A percentile compares a stretch with the other conserved stretches of the same genome.
These are phyloP conservation scores for Euzophera pinguis DNA, from an alignment of 2,888 invertebrate species.

Conservation along the genomic window DNA sequence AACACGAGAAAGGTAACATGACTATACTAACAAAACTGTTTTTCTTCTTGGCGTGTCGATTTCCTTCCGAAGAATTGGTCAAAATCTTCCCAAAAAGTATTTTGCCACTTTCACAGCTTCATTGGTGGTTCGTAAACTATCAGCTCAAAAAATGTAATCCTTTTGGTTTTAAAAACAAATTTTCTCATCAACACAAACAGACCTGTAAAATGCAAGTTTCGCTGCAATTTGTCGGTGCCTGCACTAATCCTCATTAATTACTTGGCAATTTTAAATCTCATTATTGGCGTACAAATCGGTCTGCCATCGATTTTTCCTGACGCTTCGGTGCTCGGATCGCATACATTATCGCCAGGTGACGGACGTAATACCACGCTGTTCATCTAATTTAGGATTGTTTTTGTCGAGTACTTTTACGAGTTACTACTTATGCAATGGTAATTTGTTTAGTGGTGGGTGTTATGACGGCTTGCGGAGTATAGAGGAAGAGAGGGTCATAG, in stretches of 20 bases:
- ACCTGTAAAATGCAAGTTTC: neutral
- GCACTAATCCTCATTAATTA: slow-evolving; percentile 71
- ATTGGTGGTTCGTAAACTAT: neutral
- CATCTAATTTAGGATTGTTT: neutral
- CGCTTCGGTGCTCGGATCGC: slow-evolving; percentile 46
- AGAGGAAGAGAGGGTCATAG: too few species aligned
- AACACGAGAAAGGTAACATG: too few species aligned
- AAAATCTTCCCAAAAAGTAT: too few species aligned
- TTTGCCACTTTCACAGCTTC: too few species aligned
- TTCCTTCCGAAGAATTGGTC: too few species aligned
- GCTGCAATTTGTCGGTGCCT: slow-evolving; percentile 32
- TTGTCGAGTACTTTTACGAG: neutral
- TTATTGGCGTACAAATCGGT: slow-evolving; percentile 68
- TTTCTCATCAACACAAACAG: neutral
- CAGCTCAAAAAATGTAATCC: neutral
- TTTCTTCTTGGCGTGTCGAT: too few species aligned
- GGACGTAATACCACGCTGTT: slow-evolving; percentile 25
- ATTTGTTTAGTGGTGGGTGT: too few species aligned
- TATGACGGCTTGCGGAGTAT: too few species aligned
- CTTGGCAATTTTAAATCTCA: slow-evolving; percentile 70
- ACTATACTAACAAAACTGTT: too few species aligned
- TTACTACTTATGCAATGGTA: too few species aligned
- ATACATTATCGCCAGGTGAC: slow-evolving; percentile 69
- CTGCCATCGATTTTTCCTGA: slow-evolving; percentile 67
- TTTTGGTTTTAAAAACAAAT: neutral